Conservation (phyloP, 2,797 vertebrate species). For the Notolabrus celidotus region DNA sequence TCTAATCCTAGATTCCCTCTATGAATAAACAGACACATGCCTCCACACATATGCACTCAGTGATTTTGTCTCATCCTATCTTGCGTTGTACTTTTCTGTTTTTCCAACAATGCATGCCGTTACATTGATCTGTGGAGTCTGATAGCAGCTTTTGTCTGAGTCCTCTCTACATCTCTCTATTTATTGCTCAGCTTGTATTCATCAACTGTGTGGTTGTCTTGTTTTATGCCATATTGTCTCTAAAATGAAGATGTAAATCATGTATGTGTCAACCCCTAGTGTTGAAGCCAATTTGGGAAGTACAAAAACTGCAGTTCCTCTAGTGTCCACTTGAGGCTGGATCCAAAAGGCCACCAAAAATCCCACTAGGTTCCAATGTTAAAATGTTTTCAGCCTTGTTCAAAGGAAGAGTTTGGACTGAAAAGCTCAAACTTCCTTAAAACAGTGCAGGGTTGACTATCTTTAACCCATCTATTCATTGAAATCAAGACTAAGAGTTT, state of each 20-base stretch:
- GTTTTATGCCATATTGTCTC: neutral
- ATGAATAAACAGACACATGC: constrained; percentile 48
- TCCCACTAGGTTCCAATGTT: too few species aligned
- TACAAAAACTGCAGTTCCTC: too few species aligned
- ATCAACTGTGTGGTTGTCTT: constrained; percentile 16
- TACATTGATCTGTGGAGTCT: constrained; percentile 26
- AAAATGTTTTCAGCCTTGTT: too few species aligned
- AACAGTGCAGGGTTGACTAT: too few species aligned
- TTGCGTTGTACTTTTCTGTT: constrained; percentile 11
- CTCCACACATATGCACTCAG: constrained; percentile 12
- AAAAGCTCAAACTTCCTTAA: too few species aligned
- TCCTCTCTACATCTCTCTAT: neutral
- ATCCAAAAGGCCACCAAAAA: too few species aligned
- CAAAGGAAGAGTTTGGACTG: too few species aligned
- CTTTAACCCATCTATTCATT: too few species aligned
- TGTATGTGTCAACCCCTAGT: too few species aligned
- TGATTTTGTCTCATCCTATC: neutral
- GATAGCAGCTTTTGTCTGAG: constrained; percentile 18
- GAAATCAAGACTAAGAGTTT: too few species aligned
- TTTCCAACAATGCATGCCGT: constrained; percentile 17
- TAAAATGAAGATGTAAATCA: neutral
- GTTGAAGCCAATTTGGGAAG: too few species aligned
- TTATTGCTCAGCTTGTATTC: neutral
- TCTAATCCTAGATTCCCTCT: constrained; percentile 36
- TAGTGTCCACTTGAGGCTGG: too few species aligned